Percentiles rank a stretch among this genome's conserved stretches.
phyloP scores from a whole-genome alignment of 2,113 vertebrate genomes.

The Carassius gibelio region DNA sequence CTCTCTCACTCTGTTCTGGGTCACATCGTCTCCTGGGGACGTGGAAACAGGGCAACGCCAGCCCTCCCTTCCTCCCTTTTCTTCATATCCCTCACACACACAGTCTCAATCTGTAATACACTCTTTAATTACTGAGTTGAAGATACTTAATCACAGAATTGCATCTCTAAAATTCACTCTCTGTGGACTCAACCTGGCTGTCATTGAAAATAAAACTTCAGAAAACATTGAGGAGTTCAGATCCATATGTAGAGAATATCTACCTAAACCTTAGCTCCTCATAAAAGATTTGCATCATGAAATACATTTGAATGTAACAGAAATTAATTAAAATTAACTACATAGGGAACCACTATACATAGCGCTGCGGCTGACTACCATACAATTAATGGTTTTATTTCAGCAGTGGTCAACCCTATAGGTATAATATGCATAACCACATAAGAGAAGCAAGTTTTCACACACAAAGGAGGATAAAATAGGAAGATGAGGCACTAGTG shows the following conservation, averaged over 20 bases:
- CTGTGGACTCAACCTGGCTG: constrained; percentile 5
- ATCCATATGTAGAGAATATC: neutral
- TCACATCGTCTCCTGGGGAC: constrained; percentile 52
- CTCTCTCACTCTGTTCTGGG: constrained; percentile 55
- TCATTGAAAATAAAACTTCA: neutral
- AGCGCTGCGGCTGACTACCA: neutral
- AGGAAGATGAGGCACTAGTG: neutral
- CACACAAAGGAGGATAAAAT: neutral
- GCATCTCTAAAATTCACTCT: constrained; percentile 4
- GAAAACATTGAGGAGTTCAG: neutral
- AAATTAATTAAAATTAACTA: neutral
- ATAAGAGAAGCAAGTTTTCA: neutral
- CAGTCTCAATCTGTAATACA: constrained; percentile 19
- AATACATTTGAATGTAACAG: neutral
- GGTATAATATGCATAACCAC: neutral
- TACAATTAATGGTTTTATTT: neutral
- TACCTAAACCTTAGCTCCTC: neutral
- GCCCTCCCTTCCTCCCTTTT: constrained; percentile 24
- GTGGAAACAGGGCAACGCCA: constrained; percentile 52
- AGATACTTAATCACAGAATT: constrained; percentile 52
- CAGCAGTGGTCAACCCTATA: neutral
- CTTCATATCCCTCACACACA: neutral
- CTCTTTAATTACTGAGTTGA: constrained; percentile 53
- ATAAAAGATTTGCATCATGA: neutral
- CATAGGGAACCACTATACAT: neutral